Percentiles rank a stretch among this genome's conserved stretches.
Conservation (phyloP, 2,888 invertebrate species). For the Linnaemya tessellans region DNA sequence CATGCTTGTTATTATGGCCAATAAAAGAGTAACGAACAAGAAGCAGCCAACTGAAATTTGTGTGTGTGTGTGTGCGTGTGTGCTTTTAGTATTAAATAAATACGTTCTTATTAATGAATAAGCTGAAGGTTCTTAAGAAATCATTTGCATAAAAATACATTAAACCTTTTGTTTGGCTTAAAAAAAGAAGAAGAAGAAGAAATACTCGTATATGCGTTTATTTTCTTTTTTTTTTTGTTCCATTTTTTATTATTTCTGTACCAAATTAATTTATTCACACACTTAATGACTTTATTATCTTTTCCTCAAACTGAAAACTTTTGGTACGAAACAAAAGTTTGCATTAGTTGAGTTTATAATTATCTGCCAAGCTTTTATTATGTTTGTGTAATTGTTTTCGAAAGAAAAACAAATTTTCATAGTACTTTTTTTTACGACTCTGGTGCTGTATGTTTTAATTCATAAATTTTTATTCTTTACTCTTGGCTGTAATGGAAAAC, state of each 20-base stretch:
- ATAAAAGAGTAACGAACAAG: not conserved
- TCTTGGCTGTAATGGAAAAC: conserved; percentile 27
- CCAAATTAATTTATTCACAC: conserved; percentile 66
- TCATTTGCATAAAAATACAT: conserved; percentile 50
- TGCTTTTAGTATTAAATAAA: not conserved
- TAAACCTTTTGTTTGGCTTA: conserved; percentile 38
- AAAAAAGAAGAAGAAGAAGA: not conserved
- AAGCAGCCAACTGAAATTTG: not conserved
- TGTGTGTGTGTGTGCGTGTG: not conserved
- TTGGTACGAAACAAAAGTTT: conserved; percentile 41
- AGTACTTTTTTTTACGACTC: conserved; percentile 8
- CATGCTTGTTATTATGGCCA: not conserved
- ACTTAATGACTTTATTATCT: conserved; percentile 70
- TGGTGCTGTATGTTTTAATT: not conserved
- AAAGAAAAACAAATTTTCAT: conserved; percentile 45
- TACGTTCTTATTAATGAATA: conserved; percentile 26
- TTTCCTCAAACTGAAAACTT: conserved; percentile 33
- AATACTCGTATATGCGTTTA: not conserved
- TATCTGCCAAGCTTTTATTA: conserved; percentile 57
- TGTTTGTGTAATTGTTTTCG: conserved; percentile 33
- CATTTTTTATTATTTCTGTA: conserved; percentile 32
- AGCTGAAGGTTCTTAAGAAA: conserved; percentile 24
- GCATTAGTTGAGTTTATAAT: conserved; percentile 43
- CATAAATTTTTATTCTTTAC: conserved; percentile 1
- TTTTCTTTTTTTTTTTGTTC: not conserved